A percentile compares a stretch with the other conserved stretches of the same genome.
Conservation (phyloP, 2,888 invertebrate genomes). For the Agrilus cyanescens region DNA sequence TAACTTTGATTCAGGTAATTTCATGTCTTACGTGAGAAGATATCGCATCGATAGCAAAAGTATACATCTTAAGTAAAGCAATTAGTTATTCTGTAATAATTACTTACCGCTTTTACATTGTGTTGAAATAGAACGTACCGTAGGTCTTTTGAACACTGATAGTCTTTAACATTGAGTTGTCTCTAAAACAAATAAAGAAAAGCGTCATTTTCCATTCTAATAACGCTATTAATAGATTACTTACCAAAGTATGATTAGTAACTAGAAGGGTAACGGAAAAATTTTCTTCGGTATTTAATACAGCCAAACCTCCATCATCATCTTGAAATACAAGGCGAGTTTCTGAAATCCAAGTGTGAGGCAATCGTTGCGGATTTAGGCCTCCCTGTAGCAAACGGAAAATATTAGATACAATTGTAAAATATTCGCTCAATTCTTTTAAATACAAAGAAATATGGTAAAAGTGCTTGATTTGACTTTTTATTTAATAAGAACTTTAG, state of each 20-base stretch:
- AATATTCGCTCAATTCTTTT: too few relatives aligned
- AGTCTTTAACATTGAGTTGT: slow-evolving; percentile 77
- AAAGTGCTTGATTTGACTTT: too few relatives aligned
- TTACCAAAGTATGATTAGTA: slow-evolving; percentile 76
- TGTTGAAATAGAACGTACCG: slow-evolving; percentile 81
- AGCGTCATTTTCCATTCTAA: not conserved
- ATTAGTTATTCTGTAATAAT: not conserved
- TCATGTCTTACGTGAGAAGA: too few relatives aligned
- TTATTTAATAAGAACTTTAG: too few relatives aligned
- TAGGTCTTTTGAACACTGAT: slow-evolving; percentile 75
- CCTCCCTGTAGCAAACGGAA: slow-evolving; percentile 27
- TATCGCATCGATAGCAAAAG: too few relatives aligned
- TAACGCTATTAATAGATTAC: slow-evolving; percentile 24
- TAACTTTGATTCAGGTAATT: too few relatives aligned
- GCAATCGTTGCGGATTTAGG: slow-evolving; percentile 40
- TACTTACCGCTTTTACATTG: slow-evolving; percentile 75
- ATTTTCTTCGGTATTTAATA: slow-evolving; percentile 69
- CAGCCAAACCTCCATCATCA: slow-evolving; percentile 72
- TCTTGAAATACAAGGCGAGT: slow-evolving; percentile 78
- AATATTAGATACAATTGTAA: not conserved
- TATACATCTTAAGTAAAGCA: not conserved
- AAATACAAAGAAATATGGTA: too few relatives aligned
- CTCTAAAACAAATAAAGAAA: slow-evolving; percentile 45
- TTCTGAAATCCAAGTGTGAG: slow-evolving; percentile 71
- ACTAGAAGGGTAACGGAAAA: slow-evolving; percentile 62